Percentiles rank a stretch among this genome's conserved stretches.
These are phyloP conservation scores for Crenuchus spilurus DNA, from an alignment of 2,797 vertebrate genomes.

Conservation along the genomic window DNA sequence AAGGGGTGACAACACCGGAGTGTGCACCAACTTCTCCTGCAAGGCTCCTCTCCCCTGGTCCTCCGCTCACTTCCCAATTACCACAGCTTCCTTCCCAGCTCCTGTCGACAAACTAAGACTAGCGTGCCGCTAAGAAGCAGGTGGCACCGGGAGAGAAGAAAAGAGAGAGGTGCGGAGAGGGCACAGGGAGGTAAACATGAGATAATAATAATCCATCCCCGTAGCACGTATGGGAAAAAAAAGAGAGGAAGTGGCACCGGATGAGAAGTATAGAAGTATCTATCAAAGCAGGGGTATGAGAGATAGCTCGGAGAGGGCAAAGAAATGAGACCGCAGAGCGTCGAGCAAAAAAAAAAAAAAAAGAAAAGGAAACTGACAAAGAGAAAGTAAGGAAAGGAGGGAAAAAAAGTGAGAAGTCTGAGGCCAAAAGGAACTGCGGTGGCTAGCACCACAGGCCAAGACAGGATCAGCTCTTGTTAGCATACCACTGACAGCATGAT, in stretches of 20 bases:
- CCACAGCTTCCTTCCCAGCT: constrained; percentile 61
- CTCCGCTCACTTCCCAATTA: constrained; percentile 73
- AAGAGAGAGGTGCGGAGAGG: constrained; percentile 65
- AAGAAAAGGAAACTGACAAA: constrained; percentile 52
- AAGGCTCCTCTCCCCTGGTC: constrained; percentile 49
- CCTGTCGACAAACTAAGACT: constrained; percentile 73
- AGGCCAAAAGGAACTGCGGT: constrained; percentile 50
- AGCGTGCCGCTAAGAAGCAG: constrained; percentile 75
- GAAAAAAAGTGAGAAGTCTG: constrained; percentile 38
- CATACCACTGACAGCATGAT: constrained; percentile 94
- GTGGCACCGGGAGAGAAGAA: constrained; percentile 65
- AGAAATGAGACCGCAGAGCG: constrained; percentile 35
- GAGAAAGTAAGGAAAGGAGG: constrained; percentile 39
- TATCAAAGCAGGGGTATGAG: constrained; percentile 48
- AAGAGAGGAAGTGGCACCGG: constrained; percentile 62
- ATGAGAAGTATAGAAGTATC: constrained; percentile 42
- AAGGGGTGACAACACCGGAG: constrained; percentile 54
- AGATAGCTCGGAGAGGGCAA: constrained; percentile 18
- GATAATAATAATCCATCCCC: constrained; percentile 47
- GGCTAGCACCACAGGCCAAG: constrained; percentile 81
- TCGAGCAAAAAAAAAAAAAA: constrained; percentile 42
- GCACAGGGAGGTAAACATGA: constrained; percentile 49
- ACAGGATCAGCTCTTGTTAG: constrained; percentile 91
- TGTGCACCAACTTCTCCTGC: constrained; percentile 51
- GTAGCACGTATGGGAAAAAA: constrained; percentile 56